These are phyloP conservation scores for Propsilocerus akamusi DNA, from an alignment of 1,140 invertebrate genomes.

Conservation along the genomic window DNA sequence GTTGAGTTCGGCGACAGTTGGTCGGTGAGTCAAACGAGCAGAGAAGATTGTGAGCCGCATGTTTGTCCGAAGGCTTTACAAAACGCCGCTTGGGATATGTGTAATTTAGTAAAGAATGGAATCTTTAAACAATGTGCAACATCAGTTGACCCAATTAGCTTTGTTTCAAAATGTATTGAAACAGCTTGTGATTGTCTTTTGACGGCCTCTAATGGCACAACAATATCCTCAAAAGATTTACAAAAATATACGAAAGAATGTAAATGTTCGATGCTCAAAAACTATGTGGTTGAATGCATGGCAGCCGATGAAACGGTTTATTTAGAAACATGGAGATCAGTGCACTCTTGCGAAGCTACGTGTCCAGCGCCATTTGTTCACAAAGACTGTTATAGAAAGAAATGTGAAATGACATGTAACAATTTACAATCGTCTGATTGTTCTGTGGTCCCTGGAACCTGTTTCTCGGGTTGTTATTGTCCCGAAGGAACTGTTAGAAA, in stretches of 20 bases:
- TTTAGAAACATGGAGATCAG: constrained; percentile 46
- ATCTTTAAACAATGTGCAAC: constrained; percentile 39
- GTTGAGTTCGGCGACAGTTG: constrained; percentile 57
- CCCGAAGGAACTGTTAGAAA: constrained; percentile 53
- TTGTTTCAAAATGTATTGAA: constrained; percentile 50
- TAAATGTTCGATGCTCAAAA: constrained; percentile 43
- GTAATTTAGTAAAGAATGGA: constrained; percentile 34
- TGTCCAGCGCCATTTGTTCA: constrained; percentile 55
- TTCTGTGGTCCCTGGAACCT: constrained; percentile 37
- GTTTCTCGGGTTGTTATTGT: constrained; percentile 69
- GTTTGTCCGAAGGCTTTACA: constrained; percentile 35
- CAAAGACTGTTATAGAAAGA: constrained; percentile 53
- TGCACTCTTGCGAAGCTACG: constrained; percentile 33
- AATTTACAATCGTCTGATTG: constrained; percentile 38
- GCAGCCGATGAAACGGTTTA: constrained; percentile 36
- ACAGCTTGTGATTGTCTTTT: constrained; percentile 47
- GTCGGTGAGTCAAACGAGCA: constrained; percentile 31
- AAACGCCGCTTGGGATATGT: constrained; percentile 39
- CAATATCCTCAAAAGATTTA: background rate
- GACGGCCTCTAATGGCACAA: constrained; percentile 15
- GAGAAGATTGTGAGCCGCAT: constrained; percentile 31
- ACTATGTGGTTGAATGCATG: constrained; percentile 51
- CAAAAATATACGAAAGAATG: constrained; percentile 32
- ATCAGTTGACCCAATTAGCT: constrained; percentile 40
- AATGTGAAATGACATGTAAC: constrained; percentile 54